Base-by-base conservation (phyloP, 2,797 vertebrate species). In the Pipistrellus nathusii region DNA sequence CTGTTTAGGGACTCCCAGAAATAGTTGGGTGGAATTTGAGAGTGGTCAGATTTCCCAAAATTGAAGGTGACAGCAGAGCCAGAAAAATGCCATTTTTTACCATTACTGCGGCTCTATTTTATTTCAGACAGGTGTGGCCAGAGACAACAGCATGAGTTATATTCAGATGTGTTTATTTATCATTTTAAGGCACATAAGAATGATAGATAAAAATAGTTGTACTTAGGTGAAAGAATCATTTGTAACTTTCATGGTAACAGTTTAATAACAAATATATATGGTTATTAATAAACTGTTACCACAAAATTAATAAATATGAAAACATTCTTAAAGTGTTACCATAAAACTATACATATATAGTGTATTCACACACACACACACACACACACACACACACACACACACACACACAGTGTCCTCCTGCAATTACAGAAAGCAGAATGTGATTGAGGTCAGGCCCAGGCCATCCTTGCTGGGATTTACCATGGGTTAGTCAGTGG, bases 11-110 rank as follows among this genome's bases (percentile, higher is more conserved):
- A 73, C 38, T 94, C 14, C 78, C 68, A 95, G 89, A 90, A 97
- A 96, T 90, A 95, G 69, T 18, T 86, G 76, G 57, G 71, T 87
- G 83, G 81, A 71, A 78, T 94, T 85, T 94, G 64, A 96, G 9
- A 95, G 64, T 23, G 81, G 91, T 91, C 73, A 94, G 11, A 71
- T 46, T 92, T 96, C 89, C 89, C 76, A 75, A 46, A 96, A 94
- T 48, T 85, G 62, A 91, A 87, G 89, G 46, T 89, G 53, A 94
- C 83, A 77, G 44, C 80, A 81, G 44, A 84, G 15, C 68, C 57
- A 88, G 59, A 92, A 75, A 91, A 85, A 88, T 66, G 59, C 55
- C 81, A 73, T 55, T 96, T 96, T 96, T 96, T 87, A 81, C 51
- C 13, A 32, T 91, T 80, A 78, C 62, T 53, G 21, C 94, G 68